A percentile compares a stretch with the other conserved stretches of the same genome.
Conservation (phyloP, 2,888 invertebrate genomes). For the Yponomeuta plumbellus region DNA sequence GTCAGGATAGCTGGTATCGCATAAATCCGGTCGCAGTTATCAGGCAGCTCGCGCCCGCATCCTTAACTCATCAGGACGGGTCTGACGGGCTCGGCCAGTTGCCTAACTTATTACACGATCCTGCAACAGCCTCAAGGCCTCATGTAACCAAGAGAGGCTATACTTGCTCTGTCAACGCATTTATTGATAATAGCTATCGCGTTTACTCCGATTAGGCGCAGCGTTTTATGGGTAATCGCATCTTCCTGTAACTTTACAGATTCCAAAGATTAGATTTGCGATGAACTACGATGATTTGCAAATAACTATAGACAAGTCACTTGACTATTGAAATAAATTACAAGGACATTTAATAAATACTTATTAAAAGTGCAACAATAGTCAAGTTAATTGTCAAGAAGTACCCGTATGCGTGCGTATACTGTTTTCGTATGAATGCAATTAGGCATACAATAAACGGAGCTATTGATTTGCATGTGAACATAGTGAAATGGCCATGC, state of each 20-base stretch:
- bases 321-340: no score
- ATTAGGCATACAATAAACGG: not conserved
- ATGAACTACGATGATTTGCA: no score
- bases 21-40: slow-evolving; percentile 7
- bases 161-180: not conserved
- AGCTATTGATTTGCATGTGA: not conserved
- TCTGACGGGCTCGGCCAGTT: not conserved
- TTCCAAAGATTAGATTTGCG: not conserved
- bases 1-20: slow-evolving; percentile 5
- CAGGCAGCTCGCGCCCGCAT: slow-evolving; percentile 12
- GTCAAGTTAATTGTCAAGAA: no score
- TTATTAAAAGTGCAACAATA: no score
- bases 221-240: not conserved
- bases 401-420: no score
- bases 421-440: not conserved
- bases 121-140: not conserved
- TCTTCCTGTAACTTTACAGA: not conserved
- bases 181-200: not conserved
- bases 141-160: not conserved
- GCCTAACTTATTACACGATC: slow-evolving; percentile 1
- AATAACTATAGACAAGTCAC: no score
- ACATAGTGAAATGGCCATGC: not conserved
- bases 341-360: no score
- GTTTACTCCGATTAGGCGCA: not conserved
- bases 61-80: slow-evolving; percentile 12